These are phyloP conservation scores for Drosophila quinaria DNA, from an alignment of 2,888 invertebrate genomes.

Conservation along the genomic window DNA sequence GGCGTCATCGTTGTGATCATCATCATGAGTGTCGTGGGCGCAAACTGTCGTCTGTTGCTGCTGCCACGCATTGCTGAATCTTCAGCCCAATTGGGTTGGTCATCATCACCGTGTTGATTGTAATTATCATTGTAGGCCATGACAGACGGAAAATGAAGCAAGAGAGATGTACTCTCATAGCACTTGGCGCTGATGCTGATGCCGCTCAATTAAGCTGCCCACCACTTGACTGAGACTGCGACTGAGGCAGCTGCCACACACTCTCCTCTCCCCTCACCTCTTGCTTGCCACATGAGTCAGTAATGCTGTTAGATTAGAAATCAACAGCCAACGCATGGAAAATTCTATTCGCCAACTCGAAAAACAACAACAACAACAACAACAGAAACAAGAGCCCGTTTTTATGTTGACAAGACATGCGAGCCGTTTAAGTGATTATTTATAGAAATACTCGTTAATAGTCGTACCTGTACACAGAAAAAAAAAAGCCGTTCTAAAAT, in stretches of 20 bases:
- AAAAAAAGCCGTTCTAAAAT: too few relatives aligned
- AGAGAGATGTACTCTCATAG: slow-evolving; percentile 42
- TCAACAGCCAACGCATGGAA: slow-evolving; percentile 66
- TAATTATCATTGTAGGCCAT: slow-evolving; percentile 57
- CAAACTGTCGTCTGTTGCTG: slow-evolving; percentile 59
- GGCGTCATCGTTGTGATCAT: slow-evolving; percentile 39
- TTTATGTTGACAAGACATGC: slow-evolving; percentile 64
- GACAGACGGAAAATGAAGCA: slow-evolving; percentile 51
- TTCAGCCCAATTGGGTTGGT: slow-evolving; percentile 60
- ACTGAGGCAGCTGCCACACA: slow-evolving; percentile 37
- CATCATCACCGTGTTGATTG: slow-evolving; percentile 22
- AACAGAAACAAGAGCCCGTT: slow-evolving; percentile 1
- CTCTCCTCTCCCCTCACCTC: slow-evolving; percentile 12
- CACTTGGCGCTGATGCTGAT: slow-evolving; percentile 66
- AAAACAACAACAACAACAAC: slow-evolving; percentile 12
- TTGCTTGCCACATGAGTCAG: slow-evolving; percentile 55
- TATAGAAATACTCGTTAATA: slow-evolving; percentile 57
- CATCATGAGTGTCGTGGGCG: slow-evolving; percentile 63
- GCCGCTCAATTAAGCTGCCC: slow-evolving; percentile 78
- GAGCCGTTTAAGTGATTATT: slow-evolving; percentile 58
- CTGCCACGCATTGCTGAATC: slow-evolving; percentile 77
- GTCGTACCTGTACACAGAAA: slow-evolving; percentile 8
- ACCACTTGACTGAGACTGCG: slow-evolving; percentile 56
- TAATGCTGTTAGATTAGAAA: slow-evolving; percentile 61
- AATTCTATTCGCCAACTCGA: slow-evolving; percentile 51